Evolutionary conservation across 2,797 vertebrate species (phyloP).

Genomic region (Thripadectes ignobilis): DNA sequence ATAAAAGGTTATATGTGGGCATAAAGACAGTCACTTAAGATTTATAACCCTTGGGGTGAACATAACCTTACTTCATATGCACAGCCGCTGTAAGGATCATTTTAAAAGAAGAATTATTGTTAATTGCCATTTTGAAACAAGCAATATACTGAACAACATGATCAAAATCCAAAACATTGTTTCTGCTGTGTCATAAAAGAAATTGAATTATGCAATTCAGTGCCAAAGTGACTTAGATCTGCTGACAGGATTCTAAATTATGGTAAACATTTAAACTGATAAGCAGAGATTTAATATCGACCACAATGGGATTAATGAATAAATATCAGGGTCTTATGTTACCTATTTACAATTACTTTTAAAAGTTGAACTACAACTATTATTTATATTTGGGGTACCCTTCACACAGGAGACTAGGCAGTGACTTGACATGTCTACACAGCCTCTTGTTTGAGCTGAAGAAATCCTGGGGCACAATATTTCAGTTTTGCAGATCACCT

Average conservation of each 20-base stretch:
- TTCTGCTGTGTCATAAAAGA: conserved; percentile 41
- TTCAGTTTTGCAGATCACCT: background rate
- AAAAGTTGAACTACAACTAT: background rate
- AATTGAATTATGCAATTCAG: background rate
- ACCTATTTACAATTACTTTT: background rate
- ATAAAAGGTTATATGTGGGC: background rate
- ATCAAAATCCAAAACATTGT: conserved; percentile 44
- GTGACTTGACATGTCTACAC: background rate
- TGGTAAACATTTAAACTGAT: conserved; percentile 41
- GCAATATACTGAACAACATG: background rate
- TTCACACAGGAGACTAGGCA: background rate
- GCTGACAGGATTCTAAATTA: conserved; percentile 43
- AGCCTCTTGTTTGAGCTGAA: background rate
- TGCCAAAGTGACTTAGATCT: background rate
- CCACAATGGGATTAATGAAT: conserved; percentile 38
- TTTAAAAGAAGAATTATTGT: background rate
- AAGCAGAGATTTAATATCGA: conserved; percentile 37
- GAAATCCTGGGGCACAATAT: background rate
- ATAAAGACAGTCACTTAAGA: background rate
- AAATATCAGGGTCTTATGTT: conserved; percentile 13
- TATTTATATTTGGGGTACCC: accelerated
- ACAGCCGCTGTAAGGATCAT: background rate
- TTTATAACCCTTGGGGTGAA: background rate
- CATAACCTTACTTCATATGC: background rate
- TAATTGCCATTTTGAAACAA: background rate